Evolutionary conservation across 2,797 vertebrate species (phyloP), one percentile per base, ranked within the genome.

Genomic region (Tenualosa ilisha): DNA sequence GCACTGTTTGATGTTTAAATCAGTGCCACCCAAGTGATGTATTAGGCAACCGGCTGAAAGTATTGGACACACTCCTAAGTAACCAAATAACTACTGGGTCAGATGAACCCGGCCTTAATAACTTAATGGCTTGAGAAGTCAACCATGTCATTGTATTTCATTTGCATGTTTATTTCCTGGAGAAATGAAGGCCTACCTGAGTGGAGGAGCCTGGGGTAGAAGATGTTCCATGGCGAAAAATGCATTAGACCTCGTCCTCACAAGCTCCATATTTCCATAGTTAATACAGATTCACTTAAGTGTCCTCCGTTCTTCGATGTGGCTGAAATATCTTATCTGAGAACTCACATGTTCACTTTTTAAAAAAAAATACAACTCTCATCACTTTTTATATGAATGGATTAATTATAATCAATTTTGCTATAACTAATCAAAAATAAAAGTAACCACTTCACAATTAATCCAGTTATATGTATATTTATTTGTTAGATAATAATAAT

Each of bases 1-100:
- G 89, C 90, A 90, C 85, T 87, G 93, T 93, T 94, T 94, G 93
- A 94, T 93, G 93, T 93, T 93, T 85, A 93, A 95, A 93, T 94
- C 89, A 92, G 87, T 90, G 92, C 92, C 88, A 87, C 86, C 89
- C 88, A 86, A 72, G 87, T 82, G 75, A 86, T 83, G 84, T 84
- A 89, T 91, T 85, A 91, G 89, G 86, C 86, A 85, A 43, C 88
- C 92, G 85, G 91, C 93, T 91, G 84, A 86, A 88, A 87, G 89
- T 61, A 81, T 89, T 82, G 89, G 91, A 91, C 91, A 91, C 90
- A 90, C 90, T 93, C 83, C 88, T 88, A 40, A 84, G 84, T 89
- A 90, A 90, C 91, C 87, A 91, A 90, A 91, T 89, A 68, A 84
- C 53, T 81, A 51, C 31, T 65, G 61, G 84, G 93, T 94, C 92